Percentiles rank a stretch among this genome's conserved stretches.
These are phyloP conservation scores for Callitettix versicolor DNA, from an alignment of 1,140 invertebrate genomes.

Conservation along the genomic window DNA sequence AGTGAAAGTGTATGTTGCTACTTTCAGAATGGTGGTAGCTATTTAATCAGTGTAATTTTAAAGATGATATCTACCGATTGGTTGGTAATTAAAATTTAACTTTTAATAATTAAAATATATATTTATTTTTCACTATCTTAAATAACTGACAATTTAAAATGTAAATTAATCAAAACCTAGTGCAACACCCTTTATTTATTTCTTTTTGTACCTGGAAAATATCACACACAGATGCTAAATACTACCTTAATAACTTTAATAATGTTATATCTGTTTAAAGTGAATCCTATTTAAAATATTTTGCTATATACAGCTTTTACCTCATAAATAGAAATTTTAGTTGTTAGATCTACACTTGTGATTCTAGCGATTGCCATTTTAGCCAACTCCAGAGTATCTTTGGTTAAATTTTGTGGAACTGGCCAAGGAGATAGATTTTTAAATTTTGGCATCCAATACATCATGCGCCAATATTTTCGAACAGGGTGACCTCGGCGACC, in stretches of 20 bases:
- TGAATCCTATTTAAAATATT: not conserved
- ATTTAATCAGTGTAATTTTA: no score
- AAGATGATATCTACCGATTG: no score
- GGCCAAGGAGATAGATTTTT: conserved; percentile 84
- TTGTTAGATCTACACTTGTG: conserved; percentile 70
- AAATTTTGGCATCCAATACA: conserved; percentile 99
- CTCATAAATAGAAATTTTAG: conserved; percentile 56
- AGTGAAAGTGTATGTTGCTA: no score
- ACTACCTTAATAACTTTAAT: not conserved
- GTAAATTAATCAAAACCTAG: no score
- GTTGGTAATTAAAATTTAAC: no score
- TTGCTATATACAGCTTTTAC: conserved; percentile 30
- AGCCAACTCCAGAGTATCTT: conserved; percentile 69
- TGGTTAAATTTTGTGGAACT: conserved; percentile 61
- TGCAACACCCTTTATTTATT: no score
- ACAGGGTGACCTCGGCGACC: conserved; percentile 65
- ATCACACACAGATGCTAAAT: no score
- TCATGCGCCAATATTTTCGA: conserved; percentile 80
- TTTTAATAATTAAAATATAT: no score
- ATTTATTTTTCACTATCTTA: no score
- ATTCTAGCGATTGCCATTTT: conserved; percentile 78
- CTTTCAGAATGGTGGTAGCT: no score
- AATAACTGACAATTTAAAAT: no score
- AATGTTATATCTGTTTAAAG: not conserved
- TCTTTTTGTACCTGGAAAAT: no score